Conservation (phyloP, 2,113 vertebrate species). For the Solea senegalensis region DNA sequence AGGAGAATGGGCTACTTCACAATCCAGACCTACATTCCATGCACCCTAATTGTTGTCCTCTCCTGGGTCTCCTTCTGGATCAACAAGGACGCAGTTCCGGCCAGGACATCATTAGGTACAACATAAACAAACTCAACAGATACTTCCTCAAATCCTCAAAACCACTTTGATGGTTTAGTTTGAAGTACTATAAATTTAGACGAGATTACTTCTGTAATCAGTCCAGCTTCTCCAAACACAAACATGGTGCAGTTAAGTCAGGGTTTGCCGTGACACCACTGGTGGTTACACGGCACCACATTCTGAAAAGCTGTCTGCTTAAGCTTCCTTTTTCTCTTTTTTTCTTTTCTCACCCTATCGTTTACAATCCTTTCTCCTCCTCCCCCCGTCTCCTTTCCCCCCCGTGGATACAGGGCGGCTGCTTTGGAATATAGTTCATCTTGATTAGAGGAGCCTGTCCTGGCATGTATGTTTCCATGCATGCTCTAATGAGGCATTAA, state of each 20-base stretch:
- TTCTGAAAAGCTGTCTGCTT: slow-evolving; percentile 7
- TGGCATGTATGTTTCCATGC: slow-evolving; percentile 68
- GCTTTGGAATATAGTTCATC: slow-evolving; percentile 67
- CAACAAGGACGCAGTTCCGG: slow-evolving; percentile 98
- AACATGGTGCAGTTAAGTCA: neutral
- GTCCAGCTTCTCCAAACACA: neutral
- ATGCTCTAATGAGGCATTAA: slow-evolving; percentile 78
- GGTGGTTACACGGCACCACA: slow-evolving; percentile 10
- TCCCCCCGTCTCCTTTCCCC: slow-evolving; percentile 12
- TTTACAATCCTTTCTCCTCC: neutral
- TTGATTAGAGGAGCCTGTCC: slow-evolving; percentile 66
- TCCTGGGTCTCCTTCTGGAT: slow-evolving; percentile 99
- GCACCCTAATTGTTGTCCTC: slow-evolving; percentile 96
- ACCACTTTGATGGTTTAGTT: neutral
- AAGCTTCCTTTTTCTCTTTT: slow-evolving; percentile 20
- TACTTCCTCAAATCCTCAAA: neutral
- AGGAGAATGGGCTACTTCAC: slow-evolving; percentile 99
- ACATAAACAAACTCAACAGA: neutral
- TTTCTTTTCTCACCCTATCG: slow-evolving; percentile 14
- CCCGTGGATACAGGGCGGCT: slow-evolving; percentile 62
- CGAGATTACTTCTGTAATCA: neutral
- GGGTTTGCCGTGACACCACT: too few relatives aligned
- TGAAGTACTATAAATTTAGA: neutral
- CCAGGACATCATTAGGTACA: slow-evolving; percentile 95
- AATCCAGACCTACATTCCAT: slow-evolving; percentile 99